Conservation (phyloP, 2,888 invertebrate genomes). For the Apocheima hispidaria region DNA sequence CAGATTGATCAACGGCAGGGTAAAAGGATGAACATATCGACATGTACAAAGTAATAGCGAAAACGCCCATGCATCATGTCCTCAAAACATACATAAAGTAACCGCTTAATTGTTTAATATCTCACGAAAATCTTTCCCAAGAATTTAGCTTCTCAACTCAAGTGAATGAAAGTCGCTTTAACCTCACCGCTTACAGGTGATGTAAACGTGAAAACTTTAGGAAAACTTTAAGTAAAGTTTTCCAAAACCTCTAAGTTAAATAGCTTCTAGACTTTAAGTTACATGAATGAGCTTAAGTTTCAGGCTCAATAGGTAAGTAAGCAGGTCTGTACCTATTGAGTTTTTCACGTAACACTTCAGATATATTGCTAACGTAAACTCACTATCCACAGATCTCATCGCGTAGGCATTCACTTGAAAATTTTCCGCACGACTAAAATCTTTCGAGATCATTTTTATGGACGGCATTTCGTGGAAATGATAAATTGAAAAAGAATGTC, state of each 20-base stretch:
- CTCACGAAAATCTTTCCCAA: not conserved
- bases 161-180: not conserved
- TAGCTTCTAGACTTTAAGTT: not conserved
- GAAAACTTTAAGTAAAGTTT: not conserved
- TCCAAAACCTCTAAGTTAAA: conserved; percentile 8
- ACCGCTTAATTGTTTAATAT: no score
- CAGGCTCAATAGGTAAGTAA: not conserved
- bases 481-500: conserved; percentile 3
- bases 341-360: not conserved
- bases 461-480: conserved; percentile 5
- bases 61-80: no score
- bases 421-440: not conserved
- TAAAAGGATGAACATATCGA: no score
- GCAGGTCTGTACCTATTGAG: not conserved
- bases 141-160: not conserved
- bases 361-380: not conserved
- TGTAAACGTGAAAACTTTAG: conserved; percentile 10
- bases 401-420: conserved; percentile 4
- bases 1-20: no score
- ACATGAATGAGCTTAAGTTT: not conserved
- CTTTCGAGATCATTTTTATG: conserved; percentile 5
- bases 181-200: not conserved
- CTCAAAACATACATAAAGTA: no score
- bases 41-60: no score
- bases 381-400: conserved; percentile 3